Evolutionary conservation across 2,888 invertebrate species (phyloP), one percentile per base, ranked within the genome.

Genomic region (Coronaproctus castanopsis): DNA sequence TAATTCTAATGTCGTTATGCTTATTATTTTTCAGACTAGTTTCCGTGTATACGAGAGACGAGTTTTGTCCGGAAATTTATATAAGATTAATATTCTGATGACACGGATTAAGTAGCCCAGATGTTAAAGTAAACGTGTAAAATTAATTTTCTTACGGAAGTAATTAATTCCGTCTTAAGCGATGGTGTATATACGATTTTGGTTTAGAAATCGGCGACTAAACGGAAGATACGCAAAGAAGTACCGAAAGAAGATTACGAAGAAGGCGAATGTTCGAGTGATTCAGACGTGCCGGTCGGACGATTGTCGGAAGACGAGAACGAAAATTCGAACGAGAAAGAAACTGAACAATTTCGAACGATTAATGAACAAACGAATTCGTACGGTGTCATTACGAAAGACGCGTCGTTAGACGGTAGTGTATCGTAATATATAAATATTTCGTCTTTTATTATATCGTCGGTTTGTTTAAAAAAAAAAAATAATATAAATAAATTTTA

Each of bases 211-310:
- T n/a, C n/a, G n/a, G n/a, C n/a, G n/a, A n/a, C n/a, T n/a, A n/a
- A n/a, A n/a, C n/a, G n/a, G n/a, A 58, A 58, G 50, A 21, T 49
- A 59, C 55, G 55, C 52, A 61, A 60, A 57, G 55, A 58, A 53
- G 57, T 61, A 2, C 48, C 57, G 1, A 57, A 60, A 50, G 61
- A 67, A 62, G 73, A 72, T 65, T 68, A 77, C 55, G 82, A 82
- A 73, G 81, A 82, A 70, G 82, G 82, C 18, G 82, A 82, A 74
- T 82, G 80, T 70, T 79, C 80, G 65, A 54, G 54, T 20, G 77
- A 77, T 53, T 77, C 76, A 56, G 51, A 52, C 21, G 10, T 18
- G 21, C 50, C 22, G 10, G 50, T 55, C 2, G 54, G 51, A 24
- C 22, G 50, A 20, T 22, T 36, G n/a, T 58, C 58, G 48, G 58